These are phyloP conservation scores for Synchiropus splendidus DNA, from an alignment of 2,113 vertebrate species.

Conservation along the genomic window DNA sequence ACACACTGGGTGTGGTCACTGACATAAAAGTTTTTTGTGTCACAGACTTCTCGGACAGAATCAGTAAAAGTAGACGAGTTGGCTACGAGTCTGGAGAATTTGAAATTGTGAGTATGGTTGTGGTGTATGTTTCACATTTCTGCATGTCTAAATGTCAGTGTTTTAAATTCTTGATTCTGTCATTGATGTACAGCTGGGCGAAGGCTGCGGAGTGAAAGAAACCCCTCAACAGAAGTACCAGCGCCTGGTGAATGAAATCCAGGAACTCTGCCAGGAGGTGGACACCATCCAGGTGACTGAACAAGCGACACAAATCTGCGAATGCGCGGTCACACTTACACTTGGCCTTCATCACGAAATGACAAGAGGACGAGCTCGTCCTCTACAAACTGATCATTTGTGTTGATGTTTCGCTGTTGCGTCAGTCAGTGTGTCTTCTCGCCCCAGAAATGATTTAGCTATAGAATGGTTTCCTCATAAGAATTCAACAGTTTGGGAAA, in stretches of 20 bases:
- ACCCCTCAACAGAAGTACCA: constrained; percentile 93
- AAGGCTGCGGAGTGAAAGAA: constrained; percentile 82
- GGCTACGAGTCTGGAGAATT: constrained; percentile 91
- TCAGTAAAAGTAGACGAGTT: constrained; percentile 77
- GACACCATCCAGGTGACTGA: constrained; percentile 88
- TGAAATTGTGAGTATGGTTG: constrained; percentile 76
- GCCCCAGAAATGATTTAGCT: too few species aligned
- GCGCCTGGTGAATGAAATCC: constrained; percentile 85
- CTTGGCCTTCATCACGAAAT: too few species aligned
- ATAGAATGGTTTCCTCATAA: too few species aligned
- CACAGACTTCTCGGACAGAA: constrained; percentile 90
- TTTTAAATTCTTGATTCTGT: not conserved
- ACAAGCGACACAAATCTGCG: not conserved
- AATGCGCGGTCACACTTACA: not conserved
- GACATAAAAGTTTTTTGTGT: too few species aligned
- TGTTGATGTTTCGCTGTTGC: too few species aligned
- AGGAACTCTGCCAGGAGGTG: constrained; percentile 84
- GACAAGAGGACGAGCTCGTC: too few species aligned
- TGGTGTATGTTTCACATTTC: not conserved
- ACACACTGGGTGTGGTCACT: too few species aligned
- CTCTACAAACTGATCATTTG: too few species aligned
- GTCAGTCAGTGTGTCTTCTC: too few species aligned
- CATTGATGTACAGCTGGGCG: constrained; percentile 69
- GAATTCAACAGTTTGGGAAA: too few species aligned
- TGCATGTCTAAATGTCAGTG: not conserved